Conservation (phyloP, 2,888 invertebrate genomes). For the Marasmarcha lunaedactyla region DNA sequence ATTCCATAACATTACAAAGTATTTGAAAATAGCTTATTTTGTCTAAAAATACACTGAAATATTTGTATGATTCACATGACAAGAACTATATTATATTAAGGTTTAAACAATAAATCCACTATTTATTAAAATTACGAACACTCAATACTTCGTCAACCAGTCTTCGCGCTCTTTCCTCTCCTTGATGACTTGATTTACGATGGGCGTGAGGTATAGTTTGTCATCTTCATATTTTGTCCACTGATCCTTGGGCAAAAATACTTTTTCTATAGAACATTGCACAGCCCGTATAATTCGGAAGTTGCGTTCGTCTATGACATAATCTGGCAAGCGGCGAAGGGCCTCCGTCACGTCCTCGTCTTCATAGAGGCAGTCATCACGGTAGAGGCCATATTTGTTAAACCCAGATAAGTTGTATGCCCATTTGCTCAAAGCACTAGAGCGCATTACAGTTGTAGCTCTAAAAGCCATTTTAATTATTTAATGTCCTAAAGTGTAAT, state of each 20-base stretch:
- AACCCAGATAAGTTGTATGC: conserved; percentile 84
- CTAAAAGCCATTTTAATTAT: too few species aligned
- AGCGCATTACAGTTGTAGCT: too few species aligned
- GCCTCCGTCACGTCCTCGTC: conserved; percentile 83
- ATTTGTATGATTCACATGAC: too few species aligned
- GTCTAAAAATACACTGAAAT: too few species aligned
- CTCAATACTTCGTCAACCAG: conserved; percentile 80
- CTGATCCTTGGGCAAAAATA: conserved; percentile 87
- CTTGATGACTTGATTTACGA: conserved; percentile 81
- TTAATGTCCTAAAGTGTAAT: too few species aligned
- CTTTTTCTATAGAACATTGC: conserved; percentile 82
- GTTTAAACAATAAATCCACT: too few species aligned
- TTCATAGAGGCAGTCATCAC: conserved; percentile 83
- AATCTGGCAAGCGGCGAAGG: conserved; percentile 79
- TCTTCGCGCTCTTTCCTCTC: conserved; percentile 82
- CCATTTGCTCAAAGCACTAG: conserved; percentile 75
- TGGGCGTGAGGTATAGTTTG: conserved; percentile 80
- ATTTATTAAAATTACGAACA: too few species aligned
- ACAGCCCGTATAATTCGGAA: conserved; percentile 87
- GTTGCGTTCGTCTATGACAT: conserved; percentile 85
- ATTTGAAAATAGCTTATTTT: too few species aligned
- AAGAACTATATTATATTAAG: too few species aligned
- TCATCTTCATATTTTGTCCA: conserved; percentile 95
- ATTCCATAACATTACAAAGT: too few species aligned
- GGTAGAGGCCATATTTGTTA: conserved; percentile 84